Percentiles rank a stretch among this genome's conserved stretches.
phyloP scores from a whole-genome alignment of 1,140 invertebrate species.

The Hestina assimilis region DNA sequence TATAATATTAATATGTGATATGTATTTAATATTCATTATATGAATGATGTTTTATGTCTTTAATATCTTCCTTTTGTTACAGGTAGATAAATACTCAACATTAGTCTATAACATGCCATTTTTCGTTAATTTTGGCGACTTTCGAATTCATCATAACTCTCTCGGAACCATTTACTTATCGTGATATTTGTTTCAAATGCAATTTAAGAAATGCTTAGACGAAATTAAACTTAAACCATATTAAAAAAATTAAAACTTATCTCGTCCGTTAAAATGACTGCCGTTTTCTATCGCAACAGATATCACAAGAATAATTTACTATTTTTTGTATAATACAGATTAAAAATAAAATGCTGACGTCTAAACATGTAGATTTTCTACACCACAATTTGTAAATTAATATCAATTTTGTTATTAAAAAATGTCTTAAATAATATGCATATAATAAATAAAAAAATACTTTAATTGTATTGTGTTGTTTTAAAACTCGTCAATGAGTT shows the following conservation, averaged over 20 bases:
- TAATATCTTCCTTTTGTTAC: conserved; percentile 24
- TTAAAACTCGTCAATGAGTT: background rate
- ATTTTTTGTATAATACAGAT: conserved; percentile 8
- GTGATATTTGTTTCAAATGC: conserved; percentile 16
- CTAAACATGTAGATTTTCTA: conserved; percentile 24
- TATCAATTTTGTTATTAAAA: conserved; percentile 1
- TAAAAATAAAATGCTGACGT: background rate
- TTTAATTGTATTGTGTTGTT: background rate
- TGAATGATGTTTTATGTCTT: no score
- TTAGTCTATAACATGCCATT: conserved; percentile 19
- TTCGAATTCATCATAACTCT: conserved; percentile 16
- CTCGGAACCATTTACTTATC: conserved; percentile 1
- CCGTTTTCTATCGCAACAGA: conserved; percentile 19
- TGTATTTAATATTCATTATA: no score
- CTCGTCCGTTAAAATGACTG: conserved; percentile 20
- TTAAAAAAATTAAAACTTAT: conserved; percentile 6
- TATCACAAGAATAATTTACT: conserved; percentile 10
- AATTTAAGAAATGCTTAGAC: background rate
- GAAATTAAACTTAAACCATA: background rate
- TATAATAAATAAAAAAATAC: background rate
- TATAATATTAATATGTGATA: no score
- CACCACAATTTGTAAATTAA: conserved; percentile 17
- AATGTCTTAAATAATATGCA: background rate
- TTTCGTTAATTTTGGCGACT: conserved; percentile 14
- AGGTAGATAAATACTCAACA: conserved; percentile 50